Base-by-base conservation (phyloP, 2,888 invertebrate species). In the Andrena dorsata region DNA sequence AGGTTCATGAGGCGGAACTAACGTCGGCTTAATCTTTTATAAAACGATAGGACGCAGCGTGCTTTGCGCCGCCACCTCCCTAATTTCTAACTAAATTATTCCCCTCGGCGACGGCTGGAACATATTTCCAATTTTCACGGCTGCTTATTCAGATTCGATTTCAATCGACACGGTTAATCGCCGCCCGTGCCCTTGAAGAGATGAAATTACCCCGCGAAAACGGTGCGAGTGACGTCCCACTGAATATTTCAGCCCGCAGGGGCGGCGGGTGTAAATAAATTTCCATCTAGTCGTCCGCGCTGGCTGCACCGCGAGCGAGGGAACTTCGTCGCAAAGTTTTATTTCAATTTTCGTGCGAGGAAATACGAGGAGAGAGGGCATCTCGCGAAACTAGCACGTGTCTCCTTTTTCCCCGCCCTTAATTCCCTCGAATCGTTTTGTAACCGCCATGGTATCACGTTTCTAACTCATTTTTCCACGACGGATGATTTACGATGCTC, bases 1-100 rank as follows among this genome's bases (percentile, higher is more conserved):
- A 35, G 63, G 23, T 86, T 87, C 78, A 79, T 73, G 76, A 78
- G n/a, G 64, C 49, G 84, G 76, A 80, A 80, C 68, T 80, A 87
- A 87, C 75, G 66, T 53, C 66, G 53, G 49, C 53, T 80, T 68
- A 78, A 86, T 73, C 73, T 76, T 74, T 79, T 41, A 77, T 23
- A 10, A 35, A 70, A 72, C 35, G 66, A 72, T 75, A 64, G 63
- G 58, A 56, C 7, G 20, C n/a, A 23, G 58, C 41, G 51, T 51
- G 53, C 69, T 84, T 86, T 68, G 76, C 41, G 49, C 32, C 6
- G 3, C 26, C 32, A 7, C 35, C 16, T 47, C 28, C 16, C 13
- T 16, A 4, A 47, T 26, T 47, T 58, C n/a, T 63, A 56, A 61
- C 51, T 56, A 68, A 35, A 79, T 80, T 80, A 84, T 79, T 81